phyloP scores from a whole-genome alignment of 1,140 invertebrate species.

The Hyphantria cunea region DNA sequence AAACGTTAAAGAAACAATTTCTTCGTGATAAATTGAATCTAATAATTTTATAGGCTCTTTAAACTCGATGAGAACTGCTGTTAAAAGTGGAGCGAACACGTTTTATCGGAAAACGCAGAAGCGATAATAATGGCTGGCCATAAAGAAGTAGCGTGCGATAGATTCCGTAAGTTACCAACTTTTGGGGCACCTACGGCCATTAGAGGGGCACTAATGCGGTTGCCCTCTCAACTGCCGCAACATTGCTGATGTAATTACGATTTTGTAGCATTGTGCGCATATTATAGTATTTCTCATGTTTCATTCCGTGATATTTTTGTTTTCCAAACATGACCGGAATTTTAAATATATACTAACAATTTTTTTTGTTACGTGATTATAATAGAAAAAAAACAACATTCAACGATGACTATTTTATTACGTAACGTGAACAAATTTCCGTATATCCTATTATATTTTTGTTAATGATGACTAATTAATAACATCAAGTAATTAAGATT shows the following conservation, averaged over 20 bases:
- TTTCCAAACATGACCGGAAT: background rate
- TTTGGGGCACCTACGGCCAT: slow-evolving; percentile 66
- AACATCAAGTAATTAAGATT: too few relatives aligned
- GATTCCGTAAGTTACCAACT: slow-evolving; percentile 77
- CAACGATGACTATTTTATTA: too few relatives aligned
- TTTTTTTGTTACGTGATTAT: too few relatives aligned
- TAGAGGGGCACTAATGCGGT: slow-evolving; percentile 63
- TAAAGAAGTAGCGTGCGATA: slow-evolving; percentile 76
- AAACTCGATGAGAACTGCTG: slow-evolving; percentile 61
- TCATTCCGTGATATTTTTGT: slow-evolving; percentile 1
- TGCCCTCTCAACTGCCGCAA: slow-evolving; percentile 41
- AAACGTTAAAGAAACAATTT: slow-evolving; percentile 38
- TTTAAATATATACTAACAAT: too few relatives aligned
- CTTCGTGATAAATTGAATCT: slow-evolving; percentile 56
- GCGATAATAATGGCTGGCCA: slow-evolving; percentile 74
- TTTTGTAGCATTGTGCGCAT: slow-evolving; percentile 15
- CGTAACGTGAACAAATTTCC: too few relatives aligned
- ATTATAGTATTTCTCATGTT: slow-evolving; percentile 11
- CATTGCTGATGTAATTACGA: slow-evolving; percentile 36
- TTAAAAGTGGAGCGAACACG: slow-evolving; percentile 70
- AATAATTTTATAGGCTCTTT: slow-evolving; percentile 65
- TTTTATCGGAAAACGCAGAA: slow-evolving; percentile 74
- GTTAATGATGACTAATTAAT: too few relatives aligned
- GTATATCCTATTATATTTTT: too few relatives aligned
- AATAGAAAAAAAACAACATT: too few relatives aligned